These are phyloP conservation scores for Macroglossus sobrinus DNA, from an alignment of 2,113 vertebrate species.

Conservation along the genomic window DNA sequence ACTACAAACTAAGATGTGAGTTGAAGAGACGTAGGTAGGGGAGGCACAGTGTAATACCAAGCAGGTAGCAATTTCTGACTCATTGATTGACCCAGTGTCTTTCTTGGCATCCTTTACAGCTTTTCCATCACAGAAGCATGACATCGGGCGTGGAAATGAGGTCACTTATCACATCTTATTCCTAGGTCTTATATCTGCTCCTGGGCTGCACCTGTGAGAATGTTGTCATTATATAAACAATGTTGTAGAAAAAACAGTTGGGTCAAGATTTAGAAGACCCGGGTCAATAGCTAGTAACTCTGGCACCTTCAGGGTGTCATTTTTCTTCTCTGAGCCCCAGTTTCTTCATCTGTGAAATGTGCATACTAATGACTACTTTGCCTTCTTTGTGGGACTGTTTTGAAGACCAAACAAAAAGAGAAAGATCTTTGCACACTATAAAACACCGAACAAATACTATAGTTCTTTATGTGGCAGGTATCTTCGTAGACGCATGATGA, in stretches of 20 bases:
- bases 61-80: background rate
- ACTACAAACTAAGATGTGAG: background rate
- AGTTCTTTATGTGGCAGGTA: background rate
- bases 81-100: background rate
- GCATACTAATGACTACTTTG: background rate
- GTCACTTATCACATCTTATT: background rate
- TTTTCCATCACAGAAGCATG: background rate
- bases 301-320: background rate
- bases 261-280: background rate
- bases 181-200: background rate
- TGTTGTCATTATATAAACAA: background rate
- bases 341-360: background rate
- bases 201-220: background rate
- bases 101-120: background rate
- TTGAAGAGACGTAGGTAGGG: background rate
- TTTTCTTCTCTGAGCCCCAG: background rate
- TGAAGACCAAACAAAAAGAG: background rate
- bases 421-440: background rate
- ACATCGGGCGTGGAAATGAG: background rate
- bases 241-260: background rate
- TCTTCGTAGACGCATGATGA: background rate
- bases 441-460: background rate
- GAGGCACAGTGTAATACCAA: background rate
- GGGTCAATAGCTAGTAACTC: background rate
- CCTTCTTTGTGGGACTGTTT: background rate